A percentile compares a stretch with the other conserved stretches of the same genome.
These are phyloP conservation scores for Plecotus auritus DNA, from an alignment of 2,113 vertebrate species.

Conservation along the genomic window DNA sequence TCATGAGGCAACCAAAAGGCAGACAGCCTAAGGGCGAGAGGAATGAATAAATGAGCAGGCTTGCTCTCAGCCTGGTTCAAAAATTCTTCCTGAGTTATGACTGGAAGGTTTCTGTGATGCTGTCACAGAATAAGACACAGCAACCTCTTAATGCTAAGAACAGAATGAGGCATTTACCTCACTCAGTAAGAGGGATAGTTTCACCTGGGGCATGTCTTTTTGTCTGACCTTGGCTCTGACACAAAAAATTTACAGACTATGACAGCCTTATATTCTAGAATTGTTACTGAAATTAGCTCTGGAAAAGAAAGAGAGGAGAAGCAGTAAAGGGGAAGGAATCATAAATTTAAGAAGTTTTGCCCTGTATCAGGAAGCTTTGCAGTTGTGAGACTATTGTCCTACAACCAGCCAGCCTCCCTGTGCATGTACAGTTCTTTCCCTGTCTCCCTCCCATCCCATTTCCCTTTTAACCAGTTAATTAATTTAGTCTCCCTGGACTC, in stretches of 20 bases:
- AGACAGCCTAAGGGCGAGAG: not conserved
- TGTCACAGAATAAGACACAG: constrained; percentile 50
- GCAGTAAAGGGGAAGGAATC: not conserved
- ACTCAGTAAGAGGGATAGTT: not conserved
- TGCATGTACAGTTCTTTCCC: not conserved
- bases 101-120: not conserved
- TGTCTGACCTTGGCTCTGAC: not conserved
- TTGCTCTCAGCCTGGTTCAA: not conserved
- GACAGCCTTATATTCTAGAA: constrained; percentile 17
- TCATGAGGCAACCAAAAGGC: not conserved
- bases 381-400: not conserved
- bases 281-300: not conserved
- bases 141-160: constrained; percentile 32
- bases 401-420: fast-evolving
- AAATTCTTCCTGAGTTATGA: constrained; percentile 31
- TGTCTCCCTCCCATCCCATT: not conserved
- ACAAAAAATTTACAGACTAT: constrained; percentile 10
- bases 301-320: not conserved
- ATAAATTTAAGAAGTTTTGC: not conserved
- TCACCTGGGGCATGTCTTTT: not conserved
- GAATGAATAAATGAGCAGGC: not conserved
- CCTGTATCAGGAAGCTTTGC: not conserved
- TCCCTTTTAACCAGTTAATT: not conserved
- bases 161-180: constrained; percentile 22
- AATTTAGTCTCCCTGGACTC: not conserved